Evolutionary conservation across 2,888 invertebrate genomes (phyloP).

Genomic region (Parnassius smintheus): DNA sequence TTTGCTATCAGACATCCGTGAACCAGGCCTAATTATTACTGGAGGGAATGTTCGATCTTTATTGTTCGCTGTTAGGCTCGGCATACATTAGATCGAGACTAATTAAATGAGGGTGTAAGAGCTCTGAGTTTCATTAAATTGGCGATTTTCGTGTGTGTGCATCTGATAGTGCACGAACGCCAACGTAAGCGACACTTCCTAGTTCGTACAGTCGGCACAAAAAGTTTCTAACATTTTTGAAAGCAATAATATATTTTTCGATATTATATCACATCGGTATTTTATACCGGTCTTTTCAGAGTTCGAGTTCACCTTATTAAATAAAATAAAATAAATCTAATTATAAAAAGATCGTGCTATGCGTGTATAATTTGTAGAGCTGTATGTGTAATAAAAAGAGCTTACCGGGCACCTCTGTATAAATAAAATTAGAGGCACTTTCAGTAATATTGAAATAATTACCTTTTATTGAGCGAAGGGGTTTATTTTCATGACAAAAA

Average conservation of each 20-base stretch:
- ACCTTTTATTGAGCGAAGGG: too few species aligned
- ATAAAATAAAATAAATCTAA: too few species aligned
- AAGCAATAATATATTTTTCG: background rate
- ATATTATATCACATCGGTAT: too few species aligned
- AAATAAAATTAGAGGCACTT: too few species aligned
- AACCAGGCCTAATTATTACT: slow-evolving; percentile 73
- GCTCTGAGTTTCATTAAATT: slow-evolving; percentile 62
- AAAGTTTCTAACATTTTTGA: background rate
- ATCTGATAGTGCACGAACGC: slow-evolving; percentile 58
- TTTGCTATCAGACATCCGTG: slow-evolving; percentile 59
- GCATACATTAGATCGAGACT: slow-evolving; percentile 63
- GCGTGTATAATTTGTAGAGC: too few species aligned
- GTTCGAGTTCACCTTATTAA: too few species aligned
- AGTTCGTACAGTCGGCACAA: slow-evolving; percentile 32
- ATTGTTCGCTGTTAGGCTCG: slow-evolving; percentile 62
- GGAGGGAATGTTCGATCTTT: slow-evolving; percentile 71
- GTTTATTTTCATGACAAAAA: too few species aligned
- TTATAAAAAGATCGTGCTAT: too few species aligned
- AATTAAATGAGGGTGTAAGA: slow-evolving; percentile 60
- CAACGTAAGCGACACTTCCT: slow-evolving; percentile 43
- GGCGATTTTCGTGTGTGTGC: slow-evolving; percentile 72
- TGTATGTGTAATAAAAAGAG: too few species aligned
- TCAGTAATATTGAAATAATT: too few species aligned
- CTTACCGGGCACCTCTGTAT: too few species aligned
- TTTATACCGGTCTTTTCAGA: too few species aligned